Base-by-base conservation (phyloP, 2,888 invertebrate species). In the Fragum sueziense region DNA sequence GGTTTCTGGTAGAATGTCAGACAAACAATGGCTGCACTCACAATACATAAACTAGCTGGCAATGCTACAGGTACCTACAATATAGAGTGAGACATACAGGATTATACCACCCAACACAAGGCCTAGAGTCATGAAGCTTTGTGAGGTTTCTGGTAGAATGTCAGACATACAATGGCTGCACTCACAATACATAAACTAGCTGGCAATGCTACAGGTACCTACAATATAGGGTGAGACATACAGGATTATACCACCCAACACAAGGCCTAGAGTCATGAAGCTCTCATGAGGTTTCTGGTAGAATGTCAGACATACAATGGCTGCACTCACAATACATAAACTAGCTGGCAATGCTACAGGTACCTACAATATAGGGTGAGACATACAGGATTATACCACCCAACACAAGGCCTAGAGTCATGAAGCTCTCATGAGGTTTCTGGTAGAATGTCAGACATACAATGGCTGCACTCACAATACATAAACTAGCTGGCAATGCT, bases 281-380 rank as follows among this genome's bases (percentile, higher is more conserved):
- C 93, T 93, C 81, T 97, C 97, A 86, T 94, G 94, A 0, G 97
- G 97, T 71, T 96, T 95, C 29, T 95, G 96, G 90, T 96, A 96
- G 91, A 96, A 96, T 0, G 98, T 98, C 80, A 97, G 95, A 70
- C 96, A 95, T n/a, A 98, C 96, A 74, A 99, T 95, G 93, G 97
- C 97, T 29, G 96, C 94, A 92, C 97, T 97, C 71, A 97, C 96
- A 34, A 97, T 91, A 89, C 98, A 95, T 94, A 97, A 98, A 73
- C 96, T 93, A 41, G 97, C 94, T 0, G 99, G 99, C n/a, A 98
- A 93, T 2, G 95, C 86, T 17, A 98, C 94, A 90, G 95, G 96
- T 74, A 98, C 95, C 96, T 96, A 92, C 47, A 93, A 93, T 73
- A 74, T n/a, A n/a, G n/a, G n/a, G n/a, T n/a, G n/a, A n/a, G n/a